Base-by-base conservation (phyloP, 53 echinoderm and acorn worm species). In the Holothuria scabra region DNA sequence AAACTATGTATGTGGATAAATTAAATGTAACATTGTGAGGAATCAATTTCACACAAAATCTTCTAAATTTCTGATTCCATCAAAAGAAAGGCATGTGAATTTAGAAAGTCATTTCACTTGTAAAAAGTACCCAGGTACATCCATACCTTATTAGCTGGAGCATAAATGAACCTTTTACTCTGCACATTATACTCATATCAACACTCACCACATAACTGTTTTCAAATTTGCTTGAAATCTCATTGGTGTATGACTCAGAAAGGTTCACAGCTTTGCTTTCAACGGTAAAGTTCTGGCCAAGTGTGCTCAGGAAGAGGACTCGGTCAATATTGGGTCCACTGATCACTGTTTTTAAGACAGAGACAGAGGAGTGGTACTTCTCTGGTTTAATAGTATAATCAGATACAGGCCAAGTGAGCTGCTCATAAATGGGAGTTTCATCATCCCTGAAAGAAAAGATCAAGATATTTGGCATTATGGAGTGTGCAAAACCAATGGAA, bases 351-450 rank as follows among this genome's bases (percentile, higher is more conserved):
- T 87, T 85, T 30, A 49, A 19, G 30, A 71, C 31, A 56, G 65
- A 44, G 37, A 91, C 84, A 66, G 67, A 81, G 56, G 44, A 86
- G 66, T 85, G 89, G 89, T 93, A 94, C 60, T 99, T 99, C 76
- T 88, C 91, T 21, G 87, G 90, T 84, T 92, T 92, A 92, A 94
- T 94, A 59, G 44, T 21, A 83, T 92, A 92, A 38, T 57, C 86
- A 57, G 88, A 89, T 52, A 86, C 59, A 8, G 93, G 93, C 86
- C 85, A 93, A 44, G 89, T 66, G 28, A 96, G 46, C 93, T 96
- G 96, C 83, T 88, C 76, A 86, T 92, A 93, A 64, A 96, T 59
- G 16, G 93, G 92, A 23, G 96, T 96, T 86, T 96, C 96, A 65
- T 90, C 82, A 71, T 96, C 96, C 96, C 96, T 96, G 65, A 26